Evolutionary conservation across 2,113 vertebrate genomes (phyloP), one percentile per base, ranked within the genome.

Genomic region (Mus spicilegus): DNA sequence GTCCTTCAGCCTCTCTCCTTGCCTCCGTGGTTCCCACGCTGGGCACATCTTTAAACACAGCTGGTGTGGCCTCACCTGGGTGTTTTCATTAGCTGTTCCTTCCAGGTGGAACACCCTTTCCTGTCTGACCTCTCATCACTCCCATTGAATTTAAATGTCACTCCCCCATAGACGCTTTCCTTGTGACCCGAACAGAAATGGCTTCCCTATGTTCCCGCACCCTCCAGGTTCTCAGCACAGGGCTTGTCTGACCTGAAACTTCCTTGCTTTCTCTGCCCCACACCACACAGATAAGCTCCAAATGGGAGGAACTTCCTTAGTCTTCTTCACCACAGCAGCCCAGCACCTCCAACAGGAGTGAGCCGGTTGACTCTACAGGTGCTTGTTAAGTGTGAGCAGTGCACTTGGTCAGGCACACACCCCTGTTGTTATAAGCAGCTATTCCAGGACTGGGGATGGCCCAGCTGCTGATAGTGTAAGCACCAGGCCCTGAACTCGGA

Each of bases 1-100:
- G 22, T 39, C 5, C 39, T 63, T 14, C 24, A 16, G 8, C 42
- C 28, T 56, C 9, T 30, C 20, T 7, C 42, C 22, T 58, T 85
- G 24, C 69, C 85, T n/a, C 46, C 51, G 1, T 8, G 46, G 28
- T 78, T 24, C 5, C 8, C 8, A 14, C 17, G 0, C 1, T 0
- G 17, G 36, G 16, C 36, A 75, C 61, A 12, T 73, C 19, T 87
- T 58, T 63, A 73, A 80, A 39, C 28, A 1, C 2, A 11, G 78
- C 6, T 24, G 20, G n/a, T 1, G 0, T 0, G 14, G 5, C 7
- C 24, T 30, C 24, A 17, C 13, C 30, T 0, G 0, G 26, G 26
- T 0, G 6, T n/a, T 33, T 33, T 72, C 11, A 0, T 73, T 58
- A 22, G 36, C 80, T 24, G 6, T 39, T 73, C 77, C 24, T n/a